phyloP scores from a whole-genome alignment of 2,888 invertebrate genomes.

The Diaprepes abbreviatus region DNA sequence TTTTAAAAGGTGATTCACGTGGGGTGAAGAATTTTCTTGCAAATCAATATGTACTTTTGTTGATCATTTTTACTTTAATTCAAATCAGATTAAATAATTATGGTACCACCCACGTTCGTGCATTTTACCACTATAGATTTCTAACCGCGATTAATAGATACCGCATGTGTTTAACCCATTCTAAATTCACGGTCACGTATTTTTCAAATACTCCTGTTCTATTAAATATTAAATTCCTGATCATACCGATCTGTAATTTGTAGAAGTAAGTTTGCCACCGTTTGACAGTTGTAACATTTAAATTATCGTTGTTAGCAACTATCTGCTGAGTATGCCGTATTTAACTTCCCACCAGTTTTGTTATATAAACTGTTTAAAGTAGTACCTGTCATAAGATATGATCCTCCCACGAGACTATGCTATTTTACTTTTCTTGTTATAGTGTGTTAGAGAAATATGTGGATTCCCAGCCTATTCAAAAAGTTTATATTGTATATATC shows the following conservation, averaged over 20 bases:
- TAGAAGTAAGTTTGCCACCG: slow-evolving; percentile 31
- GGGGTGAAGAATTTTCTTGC: too few relatives aligned
- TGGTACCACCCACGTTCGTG: not conserved
- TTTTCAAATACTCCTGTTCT: slow-evolving; percentile 8
- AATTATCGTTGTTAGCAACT: slow-evolving; percentile 31
- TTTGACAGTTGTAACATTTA: slow-evolving; percentile 31
- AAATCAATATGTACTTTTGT: too few relatives aligned
- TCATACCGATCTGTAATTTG: slow-evolving; percentile 33
- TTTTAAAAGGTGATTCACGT: too few relatives aligned
- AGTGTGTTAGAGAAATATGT: slow-evolving; percentile 18
- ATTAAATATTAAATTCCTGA: slow-evolving; percentile 30
- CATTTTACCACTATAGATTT: not conserved
- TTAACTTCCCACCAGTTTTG: slow-evolving; percentile 34
- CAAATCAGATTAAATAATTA: too few relatives aligned
- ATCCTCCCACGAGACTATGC: slow-evolving; percentile 21
- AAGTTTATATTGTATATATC: slow-evolving; percentile 9
- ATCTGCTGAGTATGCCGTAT: slow-evolving; percentile 21
- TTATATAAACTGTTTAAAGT: slow-evolving; percentile 29
- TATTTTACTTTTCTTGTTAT: slow-evolving; percentile 4
- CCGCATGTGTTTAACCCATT: slow-evolving; percentile 5
- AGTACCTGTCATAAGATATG: slow-evolving; percentile 35
- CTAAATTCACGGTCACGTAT: slow-evolving; percentile 12
- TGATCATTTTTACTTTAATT: too few relatives aligned
- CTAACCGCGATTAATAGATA: not conserved
- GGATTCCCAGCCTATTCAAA: not conserved